phyloP scores from a whole-genome alignment of 2,888 invertebrate species.

The Iselma pallidipennis region DNA sequence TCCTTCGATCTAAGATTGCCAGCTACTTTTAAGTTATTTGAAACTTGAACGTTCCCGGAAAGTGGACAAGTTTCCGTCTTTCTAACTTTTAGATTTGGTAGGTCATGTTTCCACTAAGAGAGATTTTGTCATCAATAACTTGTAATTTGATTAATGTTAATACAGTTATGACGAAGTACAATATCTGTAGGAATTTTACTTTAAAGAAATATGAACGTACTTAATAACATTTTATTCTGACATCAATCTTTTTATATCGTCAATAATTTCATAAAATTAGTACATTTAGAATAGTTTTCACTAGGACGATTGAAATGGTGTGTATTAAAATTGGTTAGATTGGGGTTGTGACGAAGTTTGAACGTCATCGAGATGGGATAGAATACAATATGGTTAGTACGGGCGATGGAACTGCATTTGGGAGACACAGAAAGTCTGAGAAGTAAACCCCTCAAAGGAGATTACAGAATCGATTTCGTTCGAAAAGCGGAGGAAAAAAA shows the following conservation, averaged over 20 bases:
- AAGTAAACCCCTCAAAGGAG: slow-evolving; percentile 49
- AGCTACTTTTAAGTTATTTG: slow-evolving; percentile 11
- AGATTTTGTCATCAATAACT: slow-evolving; percentile 10
- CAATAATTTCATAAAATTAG: slow-evolving; percentile 18
- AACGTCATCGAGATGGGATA: slow-evolving; percentile 33
- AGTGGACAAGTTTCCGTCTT: slow-evolving; percentile 17
- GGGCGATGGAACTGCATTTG: slow-evolving; percentile 30
- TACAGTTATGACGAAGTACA: neutral
- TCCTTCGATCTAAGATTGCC: neutral
- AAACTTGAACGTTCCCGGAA: slow-evolving; percentile 15
- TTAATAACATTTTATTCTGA: neutral
- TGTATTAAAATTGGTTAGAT: slow-evolving; percentile 7
- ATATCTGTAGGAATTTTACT: neutral
- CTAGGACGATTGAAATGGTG: neutral
- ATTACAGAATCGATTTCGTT: slow-evolving; percentile 52
- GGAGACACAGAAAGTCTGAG: slow-evolving; percentile 33
- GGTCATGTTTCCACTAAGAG: slow-evolving; percentile 7
- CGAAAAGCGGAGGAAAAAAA: slow-evolving; percentile 43
- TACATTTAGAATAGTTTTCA: slow-evolving; percentile 13
- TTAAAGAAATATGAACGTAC: slow-evolving; percentile 4
- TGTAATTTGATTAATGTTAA: neutral
- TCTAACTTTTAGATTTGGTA: slow-evolving; percentile 7
- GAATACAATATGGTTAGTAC: slow-evolving; percentile 37
- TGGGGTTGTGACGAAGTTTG: slow-evolving; percentile 15
- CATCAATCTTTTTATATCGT: slow-evolving; percentile 16